Evolutionary conservation across 1,140 invertebrate species (phyloP), one percentile per base, ranked within the genome.

Genomic region (Chironomus striatipennis): DNA sequence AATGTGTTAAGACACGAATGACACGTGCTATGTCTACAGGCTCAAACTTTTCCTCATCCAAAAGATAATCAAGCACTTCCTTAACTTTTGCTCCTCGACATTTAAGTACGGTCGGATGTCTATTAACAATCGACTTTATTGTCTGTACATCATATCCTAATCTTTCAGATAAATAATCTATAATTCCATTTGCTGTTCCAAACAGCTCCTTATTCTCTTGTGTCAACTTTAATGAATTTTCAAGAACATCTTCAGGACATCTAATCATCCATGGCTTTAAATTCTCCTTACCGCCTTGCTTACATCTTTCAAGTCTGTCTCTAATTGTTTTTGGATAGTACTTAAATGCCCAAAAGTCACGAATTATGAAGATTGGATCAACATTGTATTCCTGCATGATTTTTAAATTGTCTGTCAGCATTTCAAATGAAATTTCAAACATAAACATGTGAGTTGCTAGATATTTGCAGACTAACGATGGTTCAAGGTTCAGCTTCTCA

Each of bases 221-320:
- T 20, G 80, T 75, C 10, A 84, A 77, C 75, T 83, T 80, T 5
- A 86, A 75, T 34, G 83, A 84, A n/a, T 79, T 83, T 73, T 84
- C 80, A 42, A 85, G 77, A 74, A 82, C 82, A 6, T 81, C 77
- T 70, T 81, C 79, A 5, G 82, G 79, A 73, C 83, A 85, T 18
- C 85, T 79, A 9, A 87, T 79, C 85, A 87, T 86, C 86, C 86
- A 87, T 0, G 86, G 85, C 80, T 86, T 87, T 6, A 86, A 78
- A 74, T 80, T 81, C 43, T 79, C 79, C 20, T 86, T 79, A 17
- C 84, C 82, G 17, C 81, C 80, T 18, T 79, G 75, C 76, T 81
- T 82, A 0, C 82, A 82, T 5, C 78, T 77, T 73, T 82, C 77
- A 24, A 86, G 75, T 4, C 85, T 79, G 43, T 81, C 8, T 75